Evolutionary conservation across 2,888 invertebrate genomes (phyloP).

Genomic region (Tribolium freemani): DNA sequence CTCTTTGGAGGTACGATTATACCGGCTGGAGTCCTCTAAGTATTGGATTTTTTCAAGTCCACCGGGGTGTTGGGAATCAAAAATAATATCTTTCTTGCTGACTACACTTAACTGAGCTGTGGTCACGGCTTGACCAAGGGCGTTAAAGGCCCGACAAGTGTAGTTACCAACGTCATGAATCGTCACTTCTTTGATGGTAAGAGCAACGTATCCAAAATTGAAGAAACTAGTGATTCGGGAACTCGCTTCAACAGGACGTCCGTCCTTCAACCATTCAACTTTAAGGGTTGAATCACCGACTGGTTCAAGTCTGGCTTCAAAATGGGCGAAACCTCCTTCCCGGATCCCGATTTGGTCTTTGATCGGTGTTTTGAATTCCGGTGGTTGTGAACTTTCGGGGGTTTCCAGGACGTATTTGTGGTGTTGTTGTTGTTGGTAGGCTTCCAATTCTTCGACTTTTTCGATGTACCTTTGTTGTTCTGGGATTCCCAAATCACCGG

Average conservation of each 20-base stretch:
- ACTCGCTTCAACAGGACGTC: constrained; percentile 90
- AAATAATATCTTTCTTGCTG: constrained; percentile 87
- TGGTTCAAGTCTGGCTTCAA: constrained; percentile 95
- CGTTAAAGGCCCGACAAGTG: constrained; percentile 89
- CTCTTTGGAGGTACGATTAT: constrained; percentile 76
- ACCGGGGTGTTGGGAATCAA: constrained; percentile 93
- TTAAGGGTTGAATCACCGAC: constrained; percentile 90
- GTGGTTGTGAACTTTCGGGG: constrained; percentile 84
- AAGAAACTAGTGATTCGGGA: constrained; percentile 94
- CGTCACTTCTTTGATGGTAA: constrained; percentile 93
- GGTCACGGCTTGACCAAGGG: constrained; percentile 87
- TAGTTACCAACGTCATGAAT: constrained; percentile 92
- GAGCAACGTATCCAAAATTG: constrained; percentile 94
- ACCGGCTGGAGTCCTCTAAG: constrained; percentile 86
- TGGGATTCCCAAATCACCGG: constrained; percentile 85
- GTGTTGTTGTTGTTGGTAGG: constrained; percentile 86
- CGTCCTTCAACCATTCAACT: constrained; percentile 95
- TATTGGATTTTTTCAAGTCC: constrained; percentile 93
- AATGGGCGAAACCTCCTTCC: constrained; percentile 95
- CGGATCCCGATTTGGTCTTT: constrained; percentile 88
- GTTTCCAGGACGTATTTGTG: constrained; percentile 85
- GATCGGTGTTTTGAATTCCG: constrained; percentile 91
- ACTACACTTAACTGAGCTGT: constrained; percentile 86
- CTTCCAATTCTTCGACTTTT: constrained; percentile 91
- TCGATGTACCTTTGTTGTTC: constrained; percentile 93